Base-by-base conservation (phyloP, 2,113 vertebrate species). In the Cyanoramphus novaezelandiae region DNA sequence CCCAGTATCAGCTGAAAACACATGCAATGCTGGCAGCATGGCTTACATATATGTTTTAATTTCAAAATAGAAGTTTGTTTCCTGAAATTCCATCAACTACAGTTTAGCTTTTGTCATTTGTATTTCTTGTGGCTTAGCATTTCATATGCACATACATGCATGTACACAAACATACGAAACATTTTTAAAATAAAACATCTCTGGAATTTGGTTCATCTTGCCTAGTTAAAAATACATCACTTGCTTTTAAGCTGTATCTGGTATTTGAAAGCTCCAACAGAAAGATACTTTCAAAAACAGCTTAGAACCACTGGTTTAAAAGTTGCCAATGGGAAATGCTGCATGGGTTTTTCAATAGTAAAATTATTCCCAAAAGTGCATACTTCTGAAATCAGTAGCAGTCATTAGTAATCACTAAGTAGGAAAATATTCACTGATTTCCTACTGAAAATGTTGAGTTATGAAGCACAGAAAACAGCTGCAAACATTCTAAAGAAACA, bases 401-500 rank as follows among this genome's bases (percentile, higher is more conserved):
- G 46, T 52, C 75, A 76, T 8, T 35, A 21, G 20, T 16, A 47
- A 53, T 52, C 29, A 78, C 17, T 65, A 71, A 94, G 53, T 87
- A 82, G 92, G 35, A 59, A 27, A 74, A 79, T 96, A 81, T 87
- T 86, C 50, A 92, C 43, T 63, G 59, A 82, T 82, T 87, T 74
- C 83, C 76, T 75, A 71, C 71, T 78, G 62, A 64, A 96, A 94
- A 93, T 81, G 50, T 28, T 9, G 8, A 92, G 43, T 74, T 64
- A 82, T 63, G 50, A 72, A 44, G 49, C 68, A 13, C 17, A 72
- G 27, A 78, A 60, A 75, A 82, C 33, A 81, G 17, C 25, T 71
- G 57, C 20, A 57, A 64, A 90, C 71, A 33, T 75, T 95, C 88
- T 80, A 69, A 92, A 88, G 92, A 90, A 75, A 91, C 31, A 69